Base-by-base conservation (phyloP, 2,797 vertebrate species). In the Anisognathus igniventris region DNA sequence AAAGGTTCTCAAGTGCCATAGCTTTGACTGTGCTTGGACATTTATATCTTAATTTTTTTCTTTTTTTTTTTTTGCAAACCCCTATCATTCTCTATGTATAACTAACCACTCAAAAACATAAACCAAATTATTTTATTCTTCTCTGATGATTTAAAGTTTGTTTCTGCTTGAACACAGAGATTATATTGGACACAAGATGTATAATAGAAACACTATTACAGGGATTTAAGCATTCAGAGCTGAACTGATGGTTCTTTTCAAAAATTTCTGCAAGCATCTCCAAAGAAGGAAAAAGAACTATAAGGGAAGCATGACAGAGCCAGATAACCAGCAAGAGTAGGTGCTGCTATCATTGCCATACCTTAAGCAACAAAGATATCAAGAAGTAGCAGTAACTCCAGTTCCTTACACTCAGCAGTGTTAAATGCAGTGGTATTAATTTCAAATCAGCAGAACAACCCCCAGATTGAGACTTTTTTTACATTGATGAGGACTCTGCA, bases 161-260 rank as follows among this genome's bases (percentile, higher is more conserved):
- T 44, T 90, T 88, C 33, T 74, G 47, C 27, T 58, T 51, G 28
- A 58, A 44, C 12, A 28, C 7, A 86, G 25, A 77, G 25, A 25
- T 24, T 10, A 24, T 14, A 28, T 4, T 2, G 0, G 12, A 50
- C 11, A 15, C 15, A 77, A 67, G 37, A 19, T n/a, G 8, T 23
- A 16, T 21, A 50, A 58, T 0, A 74, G 28, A 85, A 77, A n/a
- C 3, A 3, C 15, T 12, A 5, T n/a, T 28, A 53, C 1, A 79
- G 14, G 3, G 17, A 47, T 68, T 51, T 53, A 27, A 30, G 7
- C 11, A 20, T n/a, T 83, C 61, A 61, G 73, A 61, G 24, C 9
- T 47, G 48, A 87, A 76, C 16, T 12, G 6, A 51, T 23, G 37
- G 21, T 14, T 61, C 19, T 51, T 44, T 51, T 24, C 2, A 17